Evolutionary conservation across 2,797 vertebrate species (phyloP).

Genomic region (Eulemur mongoz): DNA sequence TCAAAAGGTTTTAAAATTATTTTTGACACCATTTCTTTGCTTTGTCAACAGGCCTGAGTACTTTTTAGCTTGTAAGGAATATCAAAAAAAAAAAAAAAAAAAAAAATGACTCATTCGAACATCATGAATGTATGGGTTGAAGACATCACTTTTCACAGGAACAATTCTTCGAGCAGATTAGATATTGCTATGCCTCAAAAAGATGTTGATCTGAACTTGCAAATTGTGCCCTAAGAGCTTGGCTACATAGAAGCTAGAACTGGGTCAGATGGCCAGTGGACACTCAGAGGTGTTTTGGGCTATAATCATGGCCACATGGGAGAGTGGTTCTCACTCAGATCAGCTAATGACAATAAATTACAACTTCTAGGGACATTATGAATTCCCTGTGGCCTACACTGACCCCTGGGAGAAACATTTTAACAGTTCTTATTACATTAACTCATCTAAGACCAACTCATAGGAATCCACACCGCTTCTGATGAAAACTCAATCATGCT

Average conservation of each 20-base stretch:
- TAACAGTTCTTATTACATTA: not conserved
- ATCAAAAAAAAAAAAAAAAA: constrained; percentile 80
- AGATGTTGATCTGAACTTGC: constrained; percentile 55
- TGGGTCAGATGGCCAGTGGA: not conserved
- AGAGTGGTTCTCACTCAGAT: not conserved
- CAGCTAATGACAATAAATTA: not conserved
- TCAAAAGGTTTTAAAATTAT: constrained; percentile 97
- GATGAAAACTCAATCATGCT: not conserved
- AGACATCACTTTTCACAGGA: constrained; percentile 72
- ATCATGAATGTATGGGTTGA: constrained; percentile 80
- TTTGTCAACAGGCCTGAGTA: constrained; percentile 91
- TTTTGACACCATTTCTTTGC: constrained; percentile 93
- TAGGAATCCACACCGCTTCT: not conserved
- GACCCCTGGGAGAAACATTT: not conserved
- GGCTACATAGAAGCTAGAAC: not conserved
- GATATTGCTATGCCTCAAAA: constrained; percentile 36
- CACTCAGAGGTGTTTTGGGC: not conserved
- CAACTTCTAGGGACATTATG: not conserved
- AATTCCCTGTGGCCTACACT: not conserved
- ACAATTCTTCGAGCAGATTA: constrained; percentile 71
- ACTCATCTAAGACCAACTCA: not conserved
- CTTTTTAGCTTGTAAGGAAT: constrained; percentile 88
- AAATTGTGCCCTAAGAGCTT: constrained; percentile 34
- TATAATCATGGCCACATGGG: not conserved
- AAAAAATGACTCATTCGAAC: constrained; percentile 75